Evolutionary conservation across 1,140 invertebrate genomes (phyloP).

Genomic region (Drosophila sp.): DNA sequence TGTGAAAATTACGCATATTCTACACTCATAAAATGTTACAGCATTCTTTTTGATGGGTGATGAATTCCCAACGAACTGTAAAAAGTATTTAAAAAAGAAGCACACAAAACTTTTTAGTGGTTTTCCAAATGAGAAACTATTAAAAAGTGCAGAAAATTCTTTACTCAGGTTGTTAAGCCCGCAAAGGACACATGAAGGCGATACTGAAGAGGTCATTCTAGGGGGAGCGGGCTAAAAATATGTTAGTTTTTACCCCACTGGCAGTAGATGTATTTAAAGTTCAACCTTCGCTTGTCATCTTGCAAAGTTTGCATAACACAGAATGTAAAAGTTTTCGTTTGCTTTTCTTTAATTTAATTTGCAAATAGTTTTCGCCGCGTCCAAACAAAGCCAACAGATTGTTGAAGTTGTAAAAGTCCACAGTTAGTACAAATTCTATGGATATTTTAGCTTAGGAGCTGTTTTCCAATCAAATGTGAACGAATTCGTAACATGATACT

Average conservation of each 20-base stretch:
- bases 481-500: background rate
- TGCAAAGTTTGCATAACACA: conserved; percentile 23
- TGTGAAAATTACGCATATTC: conserved; percentile 29
- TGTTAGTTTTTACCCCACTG: conserved; percentile 23
- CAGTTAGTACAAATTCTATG: background rate
- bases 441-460: conserved; percentile 7
- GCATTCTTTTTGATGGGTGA: conserved; percentile 1
- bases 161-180: conserved; percentile 21
- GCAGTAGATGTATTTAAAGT: conserved; percentile 32
- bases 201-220: background rate
- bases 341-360: conserved; percentile 42
- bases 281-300: conserved; percentile 33
- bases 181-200: background rate
- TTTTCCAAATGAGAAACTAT: conserved; percentile 56
- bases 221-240: background rate
- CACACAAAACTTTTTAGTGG: conserved; percentile 49
- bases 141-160: conserved; percentile 53
- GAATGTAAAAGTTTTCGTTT: conserved; percentile 33
- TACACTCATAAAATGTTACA: conserved; percentile 30
- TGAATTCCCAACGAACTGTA: conserved; percentile 11
- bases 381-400: conserved; percentile 22
- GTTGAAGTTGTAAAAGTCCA: conserved; percentile 4
- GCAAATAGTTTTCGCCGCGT: conserved; percentile 27
- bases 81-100: conserved; percentile 55
- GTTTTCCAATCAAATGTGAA: background rate